Percentiles rank a stretch among this genome's conserved stretches.
These are phyloP conservation scores for Pseudococcus longispinus DNA, from an alignment of 2,888 invertebrate genomes.

Conservation along the genomic window DNA sequence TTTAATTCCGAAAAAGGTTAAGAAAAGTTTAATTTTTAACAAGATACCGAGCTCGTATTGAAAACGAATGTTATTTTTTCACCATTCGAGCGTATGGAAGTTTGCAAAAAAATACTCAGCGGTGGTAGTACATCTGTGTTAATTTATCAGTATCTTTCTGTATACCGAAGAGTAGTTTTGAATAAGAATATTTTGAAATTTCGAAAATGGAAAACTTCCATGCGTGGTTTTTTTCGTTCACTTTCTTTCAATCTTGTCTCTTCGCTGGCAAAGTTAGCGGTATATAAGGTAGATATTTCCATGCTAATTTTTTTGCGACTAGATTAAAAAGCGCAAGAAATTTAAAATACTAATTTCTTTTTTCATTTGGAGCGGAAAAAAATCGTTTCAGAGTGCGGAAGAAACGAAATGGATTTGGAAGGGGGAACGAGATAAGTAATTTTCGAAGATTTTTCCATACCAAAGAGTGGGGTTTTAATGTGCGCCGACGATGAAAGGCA, in stretches of 20 bases:
- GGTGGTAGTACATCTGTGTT: not conserved
- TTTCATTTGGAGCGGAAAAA: not conserved
- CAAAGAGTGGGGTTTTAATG: not conserved
- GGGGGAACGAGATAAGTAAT: not conserved
- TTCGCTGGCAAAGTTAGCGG: not conserved
- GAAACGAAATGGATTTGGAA: not conserved
- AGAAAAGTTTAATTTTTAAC: not conserved
- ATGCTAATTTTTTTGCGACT: conserved; percentile 1
- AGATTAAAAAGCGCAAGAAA: conserved; percentile 2
- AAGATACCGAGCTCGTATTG: not conserved
- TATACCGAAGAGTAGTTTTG: too few relatives aligned
- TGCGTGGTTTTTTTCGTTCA: not conserved
- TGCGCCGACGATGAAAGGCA: not conserved
- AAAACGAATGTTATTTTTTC: not conserved
- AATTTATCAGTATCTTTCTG: not conserved
- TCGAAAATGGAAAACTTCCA: not conserved
- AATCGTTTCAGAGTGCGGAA: not conserved
- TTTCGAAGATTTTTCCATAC: conserved; percentile 18
- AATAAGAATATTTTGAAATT: not conserved
- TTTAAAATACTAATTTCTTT: conserved; percentile 2
- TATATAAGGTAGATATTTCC: not conserved
- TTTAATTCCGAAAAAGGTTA: not conserved
- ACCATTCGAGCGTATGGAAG: not conserved
- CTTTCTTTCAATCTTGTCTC: not conserved
- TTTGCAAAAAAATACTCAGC: not conserved